Base-by-base conservation (phyloP, 1,140 invertebrate species). In the Pseudachorutes palmiensis region DNA sequence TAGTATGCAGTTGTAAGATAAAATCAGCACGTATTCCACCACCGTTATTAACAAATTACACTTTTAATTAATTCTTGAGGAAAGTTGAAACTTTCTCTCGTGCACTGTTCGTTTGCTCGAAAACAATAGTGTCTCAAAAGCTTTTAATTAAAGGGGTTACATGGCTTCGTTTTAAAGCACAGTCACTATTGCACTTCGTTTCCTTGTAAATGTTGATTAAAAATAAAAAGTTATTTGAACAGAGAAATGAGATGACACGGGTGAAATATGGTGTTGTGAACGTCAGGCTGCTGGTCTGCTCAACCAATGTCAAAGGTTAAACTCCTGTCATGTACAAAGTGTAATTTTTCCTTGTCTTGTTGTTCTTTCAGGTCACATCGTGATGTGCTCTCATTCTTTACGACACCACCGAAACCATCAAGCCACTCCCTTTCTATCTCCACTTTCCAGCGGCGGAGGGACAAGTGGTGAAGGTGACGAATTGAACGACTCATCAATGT, bases 371-470 rank as follows among this genome's bases (percentile, higher is more conserved):
- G 72, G 72, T 71, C 72, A 74, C 68, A 74, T 74, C 45, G 72
- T 74, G 33, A 55, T 74, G 33, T 71, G 72, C 45, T 74, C 72
- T 19, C 72, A 74, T 59, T 74, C 72, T 2, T 60, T 71, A 14
- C 22, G 72, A 49, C 72, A 74, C 57, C 72, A 74, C 59, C 70
- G 70, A 41, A 70, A 70, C 32, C 72, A 74, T 62, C 67, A 70
- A n/a, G 62, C 68, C 31, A 67, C 66, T 29, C 69, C 70, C 1
- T 32, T 70, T 28, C 31, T 69, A 55, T 45, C 69, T 16, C 36
- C 31, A 62, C 2, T 41, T 14, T 55, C 51, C 36, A 14, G 12
- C 12, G 12, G 5, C 24, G 24, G 24, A 3, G 24, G 12, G 12
- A 55, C 12, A 55, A 55, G 51, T 55, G 51, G 24, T 5, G 51